Percentiles rank a stretch among this genome's conserved stretches.
Evolutionary conservation across 64 coral and sea anemone genomes (phyloP).

Genomic region (Platygyra sinensis): DNA sequence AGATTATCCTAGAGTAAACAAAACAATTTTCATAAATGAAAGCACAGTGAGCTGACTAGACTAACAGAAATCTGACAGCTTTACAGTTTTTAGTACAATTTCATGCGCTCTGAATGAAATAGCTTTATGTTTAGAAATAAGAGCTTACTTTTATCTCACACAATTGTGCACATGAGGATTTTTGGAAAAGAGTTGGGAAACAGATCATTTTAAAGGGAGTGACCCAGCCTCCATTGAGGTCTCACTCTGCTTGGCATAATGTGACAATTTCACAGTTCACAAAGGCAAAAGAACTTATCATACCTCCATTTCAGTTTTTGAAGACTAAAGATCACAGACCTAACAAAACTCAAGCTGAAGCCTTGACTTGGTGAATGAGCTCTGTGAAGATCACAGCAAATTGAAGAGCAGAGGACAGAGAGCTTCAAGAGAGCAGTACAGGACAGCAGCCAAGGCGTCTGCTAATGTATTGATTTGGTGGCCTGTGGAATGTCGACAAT

Average conservation of each 20-base stretch:
- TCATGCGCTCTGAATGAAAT: neutral
- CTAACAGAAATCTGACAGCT: neutral
- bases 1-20: slow-evolving; percentile 12
- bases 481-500: slow-evolving; percentile 43
- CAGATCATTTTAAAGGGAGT: slow-evolving; percentile 36
- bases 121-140: neutral
- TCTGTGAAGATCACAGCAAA: neutral
- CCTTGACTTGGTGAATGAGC: neutral
- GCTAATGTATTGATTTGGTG: slow-evolving; percentile 11
- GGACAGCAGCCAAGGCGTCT: slow-evolving; percentile 29
- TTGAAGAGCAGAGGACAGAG: slow-evolving; percentile 5
- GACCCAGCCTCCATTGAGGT: slow-evolving; percentile 26
- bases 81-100: neutral
- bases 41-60: neutral
- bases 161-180: neutral
- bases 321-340: neutral
- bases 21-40: slow-evolving; percentile 11
- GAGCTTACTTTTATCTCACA: neutral
- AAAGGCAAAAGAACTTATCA: neutral
- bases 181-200: neutral
- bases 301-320: slow-evolving; percentile 23
- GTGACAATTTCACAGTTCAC: neutral
- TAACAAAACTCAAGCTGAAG: neutral
- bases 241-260: neutral
- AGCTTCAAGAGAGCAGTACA: slow-evolving; percentile 7